Conservation (phyloP, 2,797 vertebrate genomes). For the Ispidina picta region DNA sequence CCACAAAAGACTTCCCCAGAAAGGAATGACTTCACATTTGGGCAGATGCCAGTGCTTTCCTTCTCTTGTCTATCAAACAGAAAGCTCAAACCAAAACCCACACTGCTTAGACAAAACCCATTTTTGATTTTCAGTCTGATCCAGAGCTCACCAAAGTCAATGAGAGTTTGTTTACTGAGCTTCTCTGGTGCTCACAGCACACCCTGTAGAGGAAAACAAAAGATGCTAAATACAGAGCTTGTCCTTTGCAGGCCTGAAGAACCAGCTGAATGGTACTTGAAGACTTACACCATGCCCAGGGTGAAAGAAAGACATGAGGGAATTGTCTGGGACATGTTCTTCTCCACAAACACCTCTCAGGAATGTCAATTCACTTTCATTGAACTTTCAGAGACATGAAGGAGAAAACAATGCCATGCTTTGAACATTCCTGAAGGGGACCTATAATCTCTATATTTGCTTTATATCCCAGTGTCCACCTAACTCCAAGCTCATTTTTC, state of each 20-base stretch:
- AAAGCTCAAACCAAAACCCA: neutral
- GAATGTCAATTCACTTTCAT: neutral
- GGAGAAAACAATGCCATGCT: neutral
- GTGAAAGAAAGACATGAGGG: neutral
- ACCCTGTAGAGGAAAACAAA: neutral
- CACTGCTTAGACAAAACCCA: neutral
- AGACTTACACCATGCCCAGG: neutral
- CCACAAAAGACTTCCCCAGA: neutral
- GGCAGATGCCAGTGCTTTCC: neutral
- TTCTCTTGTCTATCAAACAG: neutral
- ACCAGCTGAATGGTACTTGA: neutral
- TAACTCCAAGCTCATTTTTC: neutral
- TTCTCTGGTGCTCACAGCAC: rapidly evolving
- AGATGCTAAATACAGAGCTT: neutral
- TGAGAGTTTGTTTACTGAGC: neutral
- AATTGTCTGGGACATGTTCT: neutral
- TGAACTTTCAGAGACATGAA: neutral
- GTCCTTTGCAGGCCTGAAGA: neutral
- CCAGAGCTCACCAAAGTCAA: neutral
- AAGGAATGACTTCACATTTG: neutral
- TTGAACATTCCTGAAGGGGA: neutral
- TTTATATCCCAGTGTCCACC: rapidly evolving
- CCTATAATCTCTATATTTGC: neutral
- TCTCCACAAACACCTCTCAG: neutral
- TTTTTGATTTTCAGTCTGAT: neutral